phyloP scores from a whole-genome alignment of 2,113 vertebrate species.

The Rutilus rutilus region DNA sequence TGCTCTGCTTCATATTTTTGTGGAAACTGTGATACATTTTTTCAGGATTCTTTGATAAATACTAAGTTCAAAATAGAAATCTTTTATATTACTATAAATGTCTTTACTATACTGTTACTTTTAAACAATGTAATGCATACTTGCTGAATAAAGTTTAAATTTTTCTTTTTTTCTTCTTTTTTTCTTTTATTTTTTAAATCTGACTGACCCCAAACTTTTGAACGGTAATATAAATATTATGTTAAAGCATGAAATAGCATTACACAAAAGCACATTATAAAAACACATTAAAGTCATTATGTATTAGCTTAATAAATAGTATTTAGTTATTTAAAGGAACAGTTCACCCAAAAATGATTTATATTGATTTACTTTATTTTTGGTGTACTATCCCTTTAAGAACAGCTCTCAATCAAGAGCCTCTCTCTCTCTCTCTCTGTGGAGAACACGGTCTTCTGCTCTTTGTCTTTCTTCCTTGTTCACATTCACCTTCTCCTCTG shows the following conservation, averaged over 20 bases:
- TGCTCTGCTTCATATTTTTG: neutral
- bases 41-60: neutral
- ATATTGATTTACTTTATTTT: neutral
- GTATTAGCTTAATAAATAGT: neutral
- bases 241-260: neutral
- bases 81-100: neutral
- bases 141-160: too few species aligned
- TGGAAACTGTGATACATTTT: neutral
- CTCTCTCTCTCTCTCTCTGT: neutral
- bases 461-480: conserved; percentile 5
- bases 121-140: too few species aligned
- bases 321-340: neutral
- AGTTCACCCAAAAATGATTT: neutral
- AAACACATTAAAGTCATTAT: neutral
- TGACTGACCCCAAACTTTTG: neutral
- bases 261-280: neutral
- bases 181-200: too few species aligned
- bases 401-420: neutral
- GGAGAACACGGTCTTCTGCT: conserved; percentile 15
- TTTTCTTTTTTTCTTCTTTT: too few species aligned
- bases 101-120: neutral
- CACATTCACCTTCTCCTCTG: neutral
- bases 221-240: neutral
- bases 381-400: neutral
- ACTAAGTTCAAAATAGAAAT: neutral